Percentiles rank a stretch among this genome's conserved stretches.
Evolutionary conservation across 2,888 invertebrate genomes (phyloP).

Genomic region (Halictus ligatus): DNA sequence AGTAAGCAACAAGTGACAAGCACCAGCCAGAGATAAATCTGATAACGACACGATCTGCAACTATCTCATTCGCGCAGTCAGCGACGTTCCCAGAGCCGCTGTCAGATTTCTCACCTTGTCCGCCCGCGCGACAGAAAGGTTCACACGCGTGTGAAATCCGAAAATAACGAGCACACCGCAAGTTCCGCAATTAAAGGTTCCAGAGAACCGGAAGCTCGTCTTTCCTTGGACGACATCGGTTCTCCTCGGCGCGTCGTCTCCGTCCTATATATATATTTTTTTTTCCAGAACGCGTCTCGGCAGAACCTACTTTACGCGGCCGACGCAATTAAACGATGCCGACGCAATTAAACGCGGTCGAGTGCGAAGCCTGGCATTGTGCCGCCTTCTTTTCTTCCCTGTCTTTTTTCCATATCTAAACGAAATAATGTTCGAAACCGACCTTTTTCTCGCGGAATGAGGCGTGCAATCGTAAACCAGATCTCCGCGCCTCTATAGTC

Average conservation of each 20-base stretch:
- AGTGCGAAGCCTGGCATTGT: conserved; percentile 51
- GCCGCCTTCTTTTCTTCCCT: conserved; percentile 11
- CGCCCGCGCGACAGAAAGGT: not conserved
- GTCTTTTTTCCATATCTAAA: conserved; percentile 1
- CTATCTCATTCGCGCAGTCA: not conserved
- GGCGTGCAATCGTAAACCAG: conserved; percentile 30
- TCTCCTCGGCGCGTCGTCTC: not conserved
- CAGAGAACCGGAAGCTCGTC: conserved; percentile 47
- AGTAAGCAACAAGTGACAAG: too few species aligned
- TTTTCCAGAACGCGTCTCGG: conserved; percentile 13
- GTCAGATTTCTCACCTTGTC: conserved; percentile 19
- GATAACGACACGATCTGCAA: not conserved
- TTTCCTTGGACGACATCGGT: conserved; percentile 43
- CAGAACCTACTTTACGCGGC: conserved; percentile 47
- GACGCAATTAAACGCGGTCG: conserved; percentile 64
- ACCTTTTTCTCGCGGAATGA: conserved; percentile 18
- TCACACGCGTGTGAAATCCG: conserved; percentile 32
- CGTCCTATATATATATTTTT: conserved; percentile 55
- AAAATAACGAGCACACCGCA: conserved; percentile 15
- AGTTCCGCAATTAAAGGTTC: conserved; percentile 44
- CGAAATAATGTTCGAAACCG: conserved; percentile 34
- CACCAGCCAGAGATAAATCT: not conserved
- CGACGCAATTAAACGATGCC: conserved; percentile 45
- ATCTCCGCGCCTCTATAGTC: not conserved
- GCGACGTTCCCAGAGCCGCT: conserved; percentile 14